Evolutionary conservation across 2,888 invertebrate genomes (phyloP), one percentile per base, ranked within the genome.

Genomic region (Eucera pruinosa): DNA sequence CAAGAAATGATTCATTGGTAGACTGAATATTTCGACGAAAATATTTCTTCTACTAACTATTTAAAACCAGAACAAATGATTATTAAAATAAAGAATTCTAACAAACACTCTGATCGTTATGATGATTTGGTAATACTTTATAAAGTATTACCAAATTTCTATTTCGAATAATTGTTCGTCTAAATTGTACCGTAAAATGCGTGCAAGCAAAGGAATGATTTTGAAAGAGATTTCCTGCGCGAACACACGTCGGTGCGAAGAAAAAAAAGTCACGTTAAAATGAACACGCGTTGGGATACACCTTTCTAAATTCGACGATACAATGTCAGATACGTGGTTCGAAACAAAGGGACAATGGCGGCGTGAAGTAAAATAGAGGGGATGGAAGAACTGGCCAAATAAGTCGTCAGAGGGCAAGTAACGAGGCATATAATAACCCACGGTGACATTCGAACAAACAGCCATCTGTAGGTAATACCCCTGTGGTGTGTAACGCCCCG

Each of bases 341-440:
- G 74, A 75, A 73, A 65, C 75, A 73, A 65, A 47, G 45, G 73
- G 64, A 70, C 71, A 62, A 74, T 61, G 60, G 70, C 39, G 39
- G 39, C 54, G 20, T 33, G 62, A 20, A 30, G 64, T n/a, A 68
- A 65, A 25, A 50, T 50, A 65, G 69, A 65, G 50, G 54, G 39
- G 69, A 45, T 25, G 61, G 81, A 54, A 71, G 58, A 65, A 78
- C 64, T 57, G 75, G 80, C 47, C 54, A 79, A 89, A 86, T 87
- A 88, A 88, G 87, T 82, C 74, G 78, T 88, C 81, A 71, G 64
- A 74, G 80, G 66, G 86, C 77, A 85, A 39, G 90, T 91, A 92
- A 92, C 92, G 89, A 92, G 91, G 89, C 91, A 88, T 91, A 92
- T 92, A 91, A 92, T 92, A 91, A 91, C 87, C 89, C 88, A 85